A percentile compares a stretch with the other conserved stretches of the same genome.
These are phyloP conservation scores for Drosophila robusta DNA, from an alignment of 2,888 invertebrate species.

Conservation along the genomic window DNA sequence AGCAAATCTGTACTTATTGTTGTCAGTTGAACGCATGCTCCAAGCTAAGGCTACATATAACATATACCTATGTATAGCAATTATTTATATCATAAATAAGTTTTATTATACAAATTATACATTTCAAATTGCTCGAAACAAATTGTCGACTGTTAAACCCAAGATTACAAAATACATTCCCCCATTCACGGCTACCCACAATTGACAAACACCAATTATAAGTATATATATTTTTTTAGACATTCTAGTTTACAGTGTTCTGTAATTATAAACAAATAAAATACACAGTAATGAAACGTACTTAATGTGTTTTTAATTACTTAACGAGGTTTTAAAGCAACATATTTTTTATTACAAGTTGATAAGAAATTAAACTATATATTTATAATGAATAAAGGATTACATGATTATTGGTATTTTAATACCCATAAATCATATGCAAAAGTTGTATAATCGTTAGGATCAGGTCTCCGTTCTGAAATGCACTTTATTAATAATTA, in stretches of 20 bases:
- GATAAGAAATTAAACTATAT: no score
- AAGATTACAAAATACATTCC: slow-evolving; percentile 45
- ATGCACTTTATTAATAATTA: no score
- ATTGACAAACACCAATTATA: slow-evolving; percentile 20
- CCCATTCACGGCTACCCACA: background rate
- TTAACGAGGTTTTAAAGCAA: background rate
- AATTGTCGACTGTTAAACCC: slow-evolving; percentile 41
- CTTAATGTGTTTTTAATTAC: background rate
- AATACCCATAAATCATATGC: no score
- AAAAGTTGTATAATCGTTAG: no score
- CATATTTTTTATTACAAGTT: no score
- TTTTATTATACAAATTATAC: slow-evolving; percentile 17
- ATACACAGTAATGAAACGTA: slow-evolving; percentile 38
- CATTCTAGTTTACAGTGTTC: slow-evolving; percentile 40
- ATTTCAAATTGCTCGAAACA: slow-evolving; percentile 16
- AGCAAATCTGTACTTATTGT: slow-evolving; percentile 47
- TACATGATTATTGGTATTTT: no score
- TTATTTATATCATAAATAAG: slow-evolving; percentile 46
- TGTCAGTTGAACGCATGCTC: slow-evolving; percentile 31
- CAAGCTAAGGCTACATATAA: slow-evolving; percentile 18
- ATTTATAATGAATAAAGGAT: no score
- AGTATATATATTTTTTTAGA: slow-evolving; percentile 21
- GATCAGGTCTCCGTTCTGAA: no score
- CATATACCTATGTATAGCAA: slow-evolving; percentile 46
- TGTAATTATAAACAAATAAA: slow-evolving; percentile 52